Evolutionary conservation across 2,797 vertebrate genomes (phyloP).

Genomic region (Labeo calbasu): DNA sequence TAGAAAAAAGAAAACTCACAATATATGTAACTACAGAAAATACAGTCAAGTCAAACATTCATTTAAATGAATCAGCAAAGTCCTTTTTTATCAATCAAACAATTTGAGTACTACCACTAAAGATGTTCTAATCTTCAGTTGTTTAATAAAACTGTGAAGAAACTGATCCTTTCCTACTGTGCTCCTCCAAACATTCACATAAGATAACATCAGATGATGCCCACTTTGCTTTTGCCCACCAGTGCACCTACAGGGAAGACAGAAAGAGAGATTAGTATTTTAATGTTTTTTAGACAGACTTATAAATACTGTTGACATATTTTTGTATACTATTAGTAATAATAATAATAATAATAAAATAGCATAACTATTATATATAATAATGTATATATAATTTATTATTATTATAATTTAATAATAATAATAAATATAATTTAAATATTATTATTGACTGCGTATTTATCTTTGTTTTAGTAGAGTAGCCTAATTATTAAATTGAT

Average conservation of each 20-base stretch:
- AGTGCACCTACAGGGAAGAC: constrained; percentile 31
- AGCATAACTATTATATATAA: not conserved
- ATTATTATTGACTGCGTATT: not conserved
- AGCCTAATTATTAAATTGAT: not conserved
- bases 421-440: not conserved
- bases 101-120: not conserved
- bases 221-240: constrained; percentile 24
- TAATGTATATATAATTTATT: not conserved
- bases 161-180: constrained; percentile 23
- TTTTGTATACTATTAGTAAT: not conserved
- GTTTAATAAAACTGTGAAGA: constrained; percentile 26
- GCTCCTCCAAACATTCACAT: constrained; percentile 26
- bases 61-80: not conserved
- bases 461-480: not conserved
- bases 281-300: not conserved
- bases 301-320: not conserved
- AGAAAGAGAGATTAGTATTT: constrained; percentile 2
- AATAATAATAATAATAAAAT: not conserved
- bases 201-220: constrained; percentile 29
- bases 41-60: not conserved
- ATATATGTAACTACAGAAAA: not conserved
- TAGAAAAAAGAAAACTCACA: not conserved
- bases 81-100: not conserved
- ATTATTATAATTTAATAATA: not conserved
- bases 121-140: constrained; percentile 22